Evolutionary conservation across 1,140 invertebrate genomes (phyloP), one percentile per base, ranked within the genome.

Genomic region (Antheraea pernyi): DNA sequence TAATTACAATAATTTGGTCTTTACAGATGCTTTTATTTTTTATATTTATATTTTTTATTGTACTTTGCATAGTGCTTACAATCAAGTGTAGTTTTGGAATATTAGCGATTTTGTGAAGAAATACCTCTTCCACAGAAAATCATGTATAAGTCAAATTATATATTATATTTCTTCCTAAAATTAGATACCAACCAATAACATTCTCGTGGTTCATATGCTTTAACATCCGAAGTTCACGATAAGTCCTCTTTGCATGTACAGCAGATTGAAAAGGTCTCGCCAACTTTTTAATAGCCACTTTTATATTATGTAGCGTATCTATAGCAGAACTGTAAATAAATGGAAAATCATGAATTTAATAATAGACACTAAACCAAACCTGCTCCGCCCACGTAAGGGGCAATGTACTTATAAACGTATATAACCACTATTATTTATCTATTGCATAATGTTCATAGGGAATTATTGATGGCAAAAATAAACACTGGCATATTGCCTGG

Each of bases 201-300:
- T 99, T 99, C 93, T 99, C 99, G 94, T 99, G 99, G 91, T 99
- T 98, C 96, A 99, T 99, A 81, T 99, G 97, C 89, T 99, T 99
- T 65, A 99, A 95, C 93, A 99, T 95, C 65, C 98, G 95, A 72
- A 99, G 94, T 92, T 99, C 99, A 69, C 99, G 94, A 86, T 99
- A 99, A 5, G 99, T 99, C 75, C 99, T 94, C 92, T 99, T 99
- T 16, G 99, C 99, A 94, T 99, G 99, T 39, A 99, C 98, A 22
- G 98, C 98, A 70, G 99, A 99, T 89, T 99, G 98, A 93, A 99
- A 99, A 46, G 99, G 99, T 70, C 98, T 94, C 39, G 98, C 98
- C 76, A 99, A 94, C 88, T 99, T 99, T 89, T 99, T 99, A 71
- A 99, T 99, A 4, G 99, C 99, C 59, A 99, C 98, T 94, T 98